Percentiles rank a stretch among this genome's conserved stretches.
These are phyloP conservation scores for Sipha flava DNA, from an alignment of 1,140 invertebrate species.

Conservation along the genomic window DNA sequence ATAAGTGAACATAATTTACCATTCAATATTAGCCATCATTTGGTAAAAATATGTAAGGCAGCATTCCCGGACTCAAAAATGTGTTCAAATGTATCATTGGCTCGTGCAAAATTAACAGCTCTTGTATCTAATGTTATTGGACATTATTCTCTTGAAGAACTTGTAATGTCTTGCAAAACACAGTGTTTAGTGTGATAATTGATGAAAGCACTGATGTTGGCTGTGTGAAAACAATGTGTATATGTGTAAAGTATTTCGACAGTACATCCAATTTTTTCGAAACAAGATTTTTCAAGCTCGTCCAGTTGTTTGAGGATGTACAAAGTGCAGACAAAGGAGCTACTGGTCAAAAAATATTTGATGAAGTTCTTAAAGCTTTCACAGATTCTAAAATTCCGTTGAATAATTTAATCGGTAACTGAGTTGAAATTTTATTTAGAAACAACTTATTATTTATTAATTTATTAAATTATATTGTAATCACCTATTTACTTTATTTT, in stretches of 20 bases:
- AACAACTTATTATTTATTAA: not conserved
- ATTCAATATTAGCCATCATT: not conserved
- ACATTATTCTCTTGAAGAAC: not conserved
- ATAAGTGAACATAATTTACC: not conserved
- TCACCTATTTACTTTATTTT: not conserved
- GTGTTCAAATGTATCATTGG: not conserved
- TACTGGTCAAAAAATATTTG: not conserved
- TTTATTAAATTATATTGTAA: not conserved
- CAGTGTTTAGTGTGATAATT: not conserved
- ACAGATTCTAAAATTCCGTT: not conserved
- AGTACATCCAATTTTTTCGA: not conserved
- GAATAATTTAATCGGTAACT: not conserved
- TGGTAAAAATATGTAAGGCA: not conserved
- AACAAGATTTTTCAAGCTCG: not conserved
- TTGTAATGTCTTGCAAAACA: not conserved
- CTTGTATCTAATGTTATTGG: not conserved
- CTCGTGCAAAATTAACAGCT: not conserved
- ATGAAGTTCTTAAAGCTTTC: not conserved
- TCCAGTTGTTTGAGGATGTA: not conserved
- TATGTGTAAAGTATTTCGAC: not conserved
- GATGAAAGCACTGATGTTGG: not conserved
- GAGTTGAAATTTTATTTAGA: not conserved
- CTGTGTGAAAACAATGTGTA: not conserved
- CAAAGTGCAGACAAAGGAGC: not conserved
- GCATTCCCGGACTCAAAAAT: not conserved